Percentiles rank a stretch among this genome's conserved stretches.
Conservation (phyloP, 2,797 vertebrate genomes). For the Spinibarbus caldwelli region DNA sequence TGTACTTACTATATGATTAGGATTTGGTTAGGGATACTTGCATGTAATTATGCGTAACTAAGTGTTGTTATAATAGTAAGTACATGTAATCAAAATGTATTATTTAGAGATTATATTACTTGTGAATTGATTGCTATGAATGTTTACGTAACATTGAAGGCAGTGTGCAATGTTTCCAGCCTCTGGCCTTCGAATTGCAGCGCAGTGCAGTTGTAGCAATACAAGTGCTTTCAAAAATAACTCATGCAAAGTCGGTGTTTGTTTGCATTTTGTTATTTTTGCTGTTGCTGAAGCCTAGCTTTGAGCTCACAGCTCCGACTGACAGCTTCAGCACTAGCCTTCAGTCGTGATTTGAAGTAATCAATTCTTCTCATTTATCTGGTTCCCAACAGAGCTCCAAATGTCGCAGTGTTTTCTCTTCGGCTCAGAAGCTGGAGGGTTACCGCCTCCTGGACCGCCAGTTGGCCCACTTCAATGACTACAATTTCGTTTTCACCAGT, state of each 20-base stretch:
- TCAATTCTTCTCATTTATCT: not conserved
- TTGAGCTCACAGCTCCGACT: not conserved
- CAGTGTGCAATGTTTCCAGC: too few relatives aligned
- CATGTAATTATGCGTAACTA: too few relatives aligned
- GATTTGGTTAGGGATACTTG: too few relatives aligned
- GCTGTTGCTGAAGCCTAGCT: not conserved
- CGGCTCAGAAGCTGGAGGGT: slow-evolving; percentile 94
- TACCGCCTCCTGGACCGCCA: slow-evolving; percentile 96
- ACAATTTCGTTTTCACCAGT: slow-evolving; percentile 99
- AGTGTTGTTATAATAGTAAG: not conserved
- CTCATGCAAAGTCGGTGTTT: not conserved
- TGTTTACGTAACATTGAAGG: not conserved
- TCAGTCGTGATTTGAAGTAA: too few relatives aligned
- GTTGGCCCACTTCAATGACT: slow-evolving; percentile 97
- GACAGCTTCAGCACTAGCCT: too few relatives aligned
- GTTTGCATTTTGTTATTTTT: not conserved
- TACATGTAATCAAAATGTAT: too few relatives aligned
- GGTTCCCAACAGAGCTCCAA: slow-evolving; percentile 88
- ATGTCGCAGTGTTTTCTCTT: slow-evolving; percentile 96
- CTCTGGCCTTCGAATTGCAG: not conserved
- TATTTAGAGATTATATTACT: too few relatives aligned
- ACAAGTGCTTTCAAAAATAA: not conserved
- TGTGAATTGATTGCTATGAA: not conserved
- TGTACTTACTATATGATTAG: too few relatives aligned
- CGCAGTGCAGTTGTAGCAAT: not conserved